Percentiles rank a stretch among this genome's conserved stretches.
These are phyloP conservation scores for Pelmatolapia mariae DNA, from an alignment of 2,113 vertebrate genomes.

Conservation along the genomic window DNA sequence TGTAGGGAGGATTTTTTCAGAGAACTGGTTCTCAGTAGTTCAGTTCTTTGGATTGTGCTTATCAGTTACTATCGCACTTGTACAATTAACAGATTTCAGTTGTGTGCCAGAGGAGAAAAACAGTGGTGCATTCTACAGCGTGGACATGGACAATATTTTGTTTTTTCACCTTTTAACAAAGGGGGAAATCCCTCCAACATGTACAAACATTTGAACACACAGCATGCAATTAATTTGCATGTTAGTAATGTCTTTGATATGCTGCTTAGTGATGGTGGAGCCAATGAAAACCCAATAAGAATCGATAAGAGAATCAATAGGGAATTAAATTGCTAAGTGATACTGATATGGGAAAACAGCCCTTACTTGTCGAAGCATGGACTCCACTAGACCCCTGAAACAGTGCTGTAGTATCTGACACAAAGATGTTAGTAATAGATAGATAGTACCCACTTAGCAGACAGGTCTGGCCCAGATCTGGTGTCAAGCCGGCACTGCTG, in stretches of 20 bases:
- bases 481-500: too few species aligned
- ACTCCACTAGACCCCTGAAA: not conserved
- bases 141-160: not conserved
- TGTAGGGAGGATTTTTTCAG: not conserved
- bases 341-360: not conserved
- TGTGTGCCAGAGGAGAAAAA: not conserved
- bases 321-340: not conserved
- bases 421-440: not conserved
- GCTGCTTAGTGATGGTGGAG: not conserved
- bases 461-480: too few species aligned
- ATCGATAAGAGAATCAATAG: not conserved
- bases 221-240: not conserved
- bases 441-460: not conserved
- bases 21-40: not conserved
- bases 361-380: not conserved
- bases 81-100: not conserved
- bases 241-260: not conserved
- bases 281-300: not conserved
- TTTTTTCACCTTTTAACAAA: not conserved
- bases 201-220: not conserved
- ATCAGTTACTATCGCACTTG: not conserved
- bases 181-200: not conserved
- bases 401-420: not conserved
- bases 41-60: not conserved
- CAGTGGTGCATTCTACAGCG: not conserved